A percentile compares a stretch with the other conserved stretches of the same genome.
Evolutionary conservation across 2,113 vertebrate genomes (phyloP).

Genomic region (Paratilapia polleni): DNA sequence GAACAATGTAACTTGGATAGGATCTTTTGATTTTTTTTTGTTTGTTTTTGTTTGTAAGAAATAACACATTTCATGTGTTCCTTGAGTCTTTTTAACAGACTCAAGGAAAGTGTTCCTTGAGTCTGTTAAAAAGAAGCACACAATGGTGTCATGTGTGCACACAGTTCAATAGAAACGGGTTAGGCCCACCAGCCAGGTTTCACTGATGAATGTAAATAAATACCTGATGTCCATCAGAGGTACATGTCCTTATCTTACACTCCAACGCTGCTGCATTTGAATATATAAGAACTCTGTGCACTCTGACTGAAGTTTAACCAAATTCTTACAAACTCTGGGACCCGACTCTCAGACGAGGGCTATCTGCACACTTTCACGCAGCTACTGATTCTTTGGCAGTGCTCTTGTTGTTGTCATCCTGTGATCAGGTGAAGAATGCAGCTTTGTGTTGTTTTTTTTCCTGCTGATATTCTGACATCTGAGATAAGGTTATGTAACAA

Average conservation of each 20-base stretch:
- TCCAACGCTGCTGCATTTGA: slow-evolving; percentile 27
- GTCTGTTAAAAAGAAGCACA: background rate
- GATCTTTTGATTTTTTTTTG: background rate
- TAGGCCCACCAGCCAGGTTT: slow-evolving; percentile 19
- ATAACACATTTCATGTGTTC: too few species aligned
- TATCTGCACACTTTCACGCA: background rate
- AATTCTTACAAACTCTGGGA: slow-evolving; percentile 30
- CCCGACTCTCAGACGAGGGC: slow-evolving; percentile 51
- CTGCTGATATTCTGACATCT: background rate
- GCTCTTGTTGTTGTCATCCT: background rate
- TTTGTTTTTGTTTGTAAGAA: background rate
- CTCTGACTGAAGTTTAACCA: background rate
- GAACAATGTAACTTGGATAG: background rate
- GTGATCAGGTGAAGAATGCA: background rate
- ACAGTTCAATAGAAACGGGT: slow-evolving; percentile 23
- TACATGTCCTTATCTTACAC: background rate
- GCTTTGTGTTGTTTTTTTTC: background rate
- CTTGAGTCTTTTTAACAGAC: too few species aligned
- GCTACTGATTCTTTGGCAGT: background rate
- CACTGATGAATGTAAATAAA: slow-evolving; percentile 37
- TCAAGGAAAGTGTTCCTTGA: background rate
- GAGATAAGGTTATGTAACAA: background rate
- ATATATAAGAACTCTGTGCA: slow-evolving; percentile 5
- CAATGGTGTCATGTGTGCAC: background rate
- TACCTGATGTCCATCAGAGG: slow-evolving; percentile 13